Evolutionary conservation across 1,140 invertebrate species (phyloP).

Genomic region (Trichonephila clavata): DNA sequence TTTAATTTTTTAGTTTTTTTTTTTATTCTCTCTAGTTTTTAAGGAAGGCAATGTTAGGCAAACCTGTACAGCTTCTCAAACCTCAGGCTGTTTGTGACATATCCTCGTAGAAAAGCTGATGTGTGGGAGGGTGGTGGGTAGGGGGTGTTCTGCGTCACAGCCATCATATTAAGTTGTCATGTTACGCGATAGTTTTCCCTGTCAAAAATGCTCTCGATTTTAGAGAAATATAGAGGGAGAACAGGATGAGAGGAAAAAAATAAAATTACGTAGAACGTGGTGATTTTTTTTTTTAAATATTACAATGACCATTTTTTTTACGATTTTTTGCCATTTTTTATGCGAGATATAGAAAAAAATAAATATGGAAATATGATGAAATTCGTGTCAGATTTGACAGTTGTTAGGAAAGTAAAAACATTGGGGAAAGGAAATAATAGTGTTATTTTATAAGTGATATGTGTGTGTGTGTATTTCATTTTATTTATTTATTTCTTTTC

Average conservation of each 20-base stretch:
- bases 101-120: background rate
- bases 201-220: conserved; percentile 49
- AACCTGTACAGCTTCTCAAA: conserved; percentile 43
- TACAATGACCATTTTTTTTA: conserved; percentile 7
- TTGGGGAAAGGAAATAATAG: background rate
- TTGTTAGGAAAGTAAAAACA: background rate
- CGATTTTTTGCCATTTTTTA: background rate
- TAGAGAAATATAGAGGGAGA: conserved; percentile 37
- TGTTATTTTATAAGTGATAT: background rate
- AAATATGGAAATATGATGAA: conserved; percentile 53
- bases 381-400: conserved; percentile 50
- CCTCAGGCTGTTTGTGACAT: conserved; percentile 62
- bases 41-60: background rate
- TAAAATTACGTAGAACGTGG: background rate
- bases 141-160: conserved; percentile 43
- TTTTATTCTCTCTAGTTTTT: background rate
- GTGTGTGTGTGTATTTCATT: background rate
- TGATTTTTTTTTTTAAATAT: conserved; percentile 40
- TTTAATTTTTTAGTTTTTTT: background rate
- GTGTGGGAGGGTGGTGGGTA: background rate
- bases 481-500: background rate
- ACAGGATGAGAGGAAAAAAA: background rate
- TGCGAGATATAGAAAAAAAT: background rate
- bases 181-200: conserved; percentile 67
- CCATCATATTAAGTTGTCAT: conserved; percentile 70